Conservation (phyloP, 92 coral and sea anemone species). For the Porites rus region DNA sequence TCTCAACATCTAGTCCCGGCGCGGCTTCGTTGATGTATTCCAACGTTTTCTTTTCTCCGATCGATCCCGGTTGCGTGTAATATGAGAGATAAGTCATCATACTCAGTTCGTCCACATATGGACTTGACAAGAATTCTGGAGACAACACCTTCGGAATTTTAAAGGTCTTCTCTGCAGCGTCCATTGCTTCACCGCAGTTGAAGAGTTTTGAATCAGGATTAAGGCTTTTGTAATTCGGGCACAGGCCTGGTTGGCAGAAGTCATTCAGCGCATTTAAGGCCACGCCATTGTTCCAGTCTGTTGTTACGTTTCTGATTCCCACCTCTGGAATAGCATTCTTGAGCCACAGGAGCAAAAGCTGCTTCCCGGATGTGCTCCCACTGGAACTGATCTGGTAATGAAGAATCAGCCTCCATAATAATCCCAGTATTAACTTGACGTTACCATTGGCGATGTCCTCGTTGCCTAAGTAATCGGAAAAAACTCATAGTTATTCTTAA, state of each 20-base stretch:
- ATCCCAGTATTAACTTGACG: slow-evolving; percentile 92
- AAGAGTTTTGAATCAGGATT: slow-evolving; percentile 74
- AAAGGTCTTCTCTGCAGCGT: slow-evolving; percentile 80
- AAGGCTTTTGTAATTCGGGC: slow-evolving; percentile 85
- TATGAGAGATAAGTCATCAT: slow-evolving; percentile 99
- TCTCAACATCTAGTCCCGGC: slow-evolving; percentile 78
- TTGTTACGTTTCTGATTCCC: slow-evolving; percentile 88
- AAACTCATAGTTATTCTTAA: not conserved
- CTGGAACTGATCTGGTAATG: slow-evolving; percentile 98
- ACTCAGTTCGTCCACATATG: slow-evolving; percentile 95
- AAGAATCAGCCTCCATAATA: slow-evolving; percentile 96
- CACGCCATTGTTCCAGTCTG: slow-evolving; percentile 94
- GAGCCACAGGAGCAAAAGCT: slow-evolving; percentile 88
- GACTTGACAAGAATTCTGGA: slow-evolving; percentile 89
- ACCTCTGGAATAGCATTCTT: slow-evolving; percentile 91
- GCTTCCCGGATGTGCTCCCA: slow-evolving; percentile 95
- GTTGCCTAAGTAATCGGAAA: slow-evolving; percentile 60
- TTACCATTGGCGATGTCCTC: slow-evolving; percentile 97
- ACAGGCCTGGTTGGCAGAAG: slow-evolving; percentile 86
- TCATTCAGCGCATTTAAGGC: slow-evolving; percentile 86
- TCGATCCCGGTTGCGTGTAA: slow-evolving; percentile 95
- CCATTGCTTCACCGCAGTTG: slow-evolving; percentile 79
- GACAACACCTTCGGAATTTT: slow-evolving; percentile 87
- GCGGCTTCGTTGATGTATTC: slow-evolving; percentile 85
- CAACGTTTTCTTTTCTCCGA: slow-evolving; percentile 91